A percentile compares a stretch with the other conserved stretches of the same genome.
Conservation (phyloP, 1,140 invertebrate species). For the Drosophila ohnishii region DNA sequence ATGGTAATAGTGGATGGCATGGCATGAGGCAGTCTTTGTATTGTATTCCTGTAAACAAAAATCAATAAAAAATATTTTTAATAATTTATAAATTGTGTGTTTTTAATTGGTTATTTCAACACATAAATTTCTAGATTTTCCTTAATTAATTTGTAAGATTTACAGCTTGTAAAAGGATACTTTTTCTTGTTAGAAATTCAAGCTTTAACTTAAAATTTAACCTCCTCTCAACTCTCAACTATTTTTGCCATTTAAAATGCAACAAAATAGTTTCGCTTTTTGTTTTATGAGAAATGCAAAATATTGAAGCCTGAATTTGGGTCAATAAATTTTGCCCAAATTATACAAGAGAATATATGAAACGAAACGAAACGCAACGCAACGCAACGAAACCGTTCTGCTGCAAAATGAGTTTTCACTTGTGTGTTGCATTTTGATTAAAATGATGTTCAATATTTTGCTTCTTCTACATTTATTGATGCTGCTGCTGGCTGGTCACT, state of each 20-base stretch:
- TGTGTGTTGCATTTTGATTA: slow-evolving; percentile 1
- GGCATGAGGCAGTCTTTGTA: slow-evolving; percentile 82
- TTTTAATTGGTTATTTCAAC: no score
- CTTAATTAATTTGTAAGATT: no score
- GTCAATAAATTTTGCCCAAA: background rate
- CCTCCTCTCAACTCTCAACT: background rate
- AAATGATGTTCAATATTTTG: slow-evolving; percentile 14
- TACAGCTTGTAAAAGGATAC: background rate
- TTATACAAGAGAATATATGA: background rate
- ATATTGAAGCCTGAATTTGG: slow-evolving; percentile 5
- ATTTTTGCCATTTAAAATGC: background rate
- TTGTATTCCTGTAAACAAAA: slow-evolving; percentile 70
- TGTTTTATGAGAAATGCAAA: background rate
- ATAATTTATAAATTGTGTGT: no score
- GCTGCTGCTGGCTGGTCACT: slow-evolving; percentile 1
- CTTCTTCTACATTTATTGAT: background rate
- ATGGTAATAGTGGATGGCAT: slow-evolving; percentile 80
- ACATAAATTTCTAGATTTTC: no score
- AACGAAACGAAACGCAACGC: background rate
- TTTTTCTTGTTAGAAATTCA: no score
- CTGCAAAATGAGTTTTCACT: slow-evolving; percentile 23
- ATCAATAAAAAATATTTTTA: no score
- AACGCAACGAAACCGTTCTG: background rate
- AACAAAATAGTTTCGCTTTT: background rate
- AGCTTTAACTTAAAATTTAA: background rate